Evolutionary conservation across 2,888 invertebrate genomes (phyloP).

Genomic region (Epinotia demarniana): DNA sequence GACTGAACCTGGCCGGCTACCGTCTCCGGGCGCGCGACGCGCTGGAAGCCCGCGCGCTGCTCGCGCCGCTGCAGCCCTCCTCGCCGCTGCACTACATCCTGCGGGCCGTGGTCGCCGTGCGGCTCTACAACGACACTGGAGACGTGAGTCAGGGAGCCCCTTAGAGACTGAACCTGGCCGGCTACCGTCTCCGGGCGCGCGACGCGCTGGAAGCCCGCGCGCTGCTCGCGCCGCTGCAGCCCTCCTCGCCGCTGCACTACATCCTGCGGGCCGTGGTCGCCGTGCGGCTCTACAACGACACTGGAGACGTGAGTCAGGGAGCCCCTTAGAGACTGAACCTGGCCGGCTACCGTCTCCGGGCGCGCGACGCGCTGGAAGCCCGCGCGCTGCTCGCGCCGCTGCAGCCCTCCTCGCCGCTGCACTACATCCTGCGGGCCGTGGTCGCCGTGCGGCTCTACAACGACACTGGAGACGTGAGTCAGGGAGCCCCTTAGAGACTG

Average conservation of each 20-base stretch:
- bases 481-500: conserved; percentile 84
- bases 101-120: conserved; percentile 97
- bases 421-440: conserved; percentile 98
- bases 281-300: conserved; percentile 96
- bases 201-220: conserved; percentile 95
- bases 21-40: conserved; percentile 95
- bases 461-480: conserved; percentile 81
- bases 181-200: conserved; percentile 95
- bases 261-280: conserved; percentile 98
- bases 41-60: conserved; percentile 93
- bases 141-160: too few relatives aligned
- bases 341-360: conserved; percentile 96
- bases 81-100: conserved; percentile 98
- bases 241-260: conserved; percentile 97
- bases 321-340: conserved; percentile 91
- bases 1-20: conserved; percentile 97
- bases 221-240: conserved; percentile 95
- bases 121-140: conserved; percentile 93
- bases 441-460: conserved; percentile 97
- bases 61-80: conserved; percentile 96
- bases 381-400: conserved; percentile 94
- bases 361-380: conserved; percentile 95
- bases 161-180: conserved; percentile 96
- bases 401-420: conserved; percentile 96
- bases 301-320: conserved; percentile 55